Evolutionary conservation across 2,797 vertebrate species (phyloP).

Genomic region (Lepilemur ruficaudatus): DNA sequence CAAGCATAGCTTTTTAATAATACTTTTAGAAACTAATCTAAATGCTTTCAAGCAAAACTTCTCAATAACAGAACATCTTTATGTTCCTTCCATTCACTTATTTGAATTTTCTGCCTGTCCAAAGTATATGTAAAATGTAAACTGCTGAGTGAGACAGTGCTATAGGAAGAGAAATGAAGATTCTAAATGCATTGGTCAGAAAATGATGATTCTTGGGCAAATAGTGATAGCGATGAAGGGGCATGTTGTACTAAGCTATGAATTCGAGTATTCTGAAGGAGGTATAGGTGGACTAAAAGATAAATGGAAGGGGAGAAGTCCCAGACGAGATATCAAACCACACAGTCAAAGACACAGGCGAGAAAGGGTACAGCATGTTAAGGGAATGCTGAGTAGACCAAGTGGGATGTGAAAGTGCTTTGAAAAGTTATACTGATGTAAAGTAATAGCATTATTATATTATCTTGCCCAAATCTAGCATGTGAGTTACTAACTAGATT

Average conservation of each 20-base stretch:
- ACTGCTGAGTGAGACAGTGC: not conserved
- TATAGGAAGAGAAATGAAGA: not conserved
- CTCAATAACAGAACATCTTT: not conserved
- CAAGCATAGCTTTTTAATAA: not conserved
- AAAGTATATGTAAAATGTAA: conserved; percentile 25
- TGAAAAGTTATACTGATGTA: not conserved
- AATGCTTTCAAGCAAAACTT: not conserved
- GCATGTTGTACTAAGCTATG: not conserved
- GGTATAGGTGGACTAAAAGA: not conserved
- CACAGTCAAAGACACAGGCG: not conserved
- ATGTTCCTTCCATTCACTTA: not conserved
- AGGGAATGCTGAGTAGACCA: not conserved
- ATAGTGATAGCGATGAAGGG: too few species aligned
- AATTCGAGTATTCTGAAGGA: not conserved
- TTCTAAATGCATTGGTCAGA: not conserved
- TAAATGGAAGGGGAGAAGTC: not conserved
- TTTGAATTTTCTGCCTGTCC: not conserved
- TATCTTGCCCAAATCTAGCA: not conserved
- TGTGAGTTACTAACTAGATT: not conserved
- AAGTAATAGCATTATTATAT: not conserved
- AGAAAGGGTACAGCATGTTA: not conserved
- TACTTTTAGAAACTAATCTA: not conserved
- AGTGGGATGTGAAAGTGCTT: not conserved
- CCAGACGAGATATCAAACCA: not conserved
- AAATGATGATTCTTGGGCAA: not conserved